Conservation (phyloP, 2,797 vertebrate genomes). For the Taeniopygia guttata region DNA sequence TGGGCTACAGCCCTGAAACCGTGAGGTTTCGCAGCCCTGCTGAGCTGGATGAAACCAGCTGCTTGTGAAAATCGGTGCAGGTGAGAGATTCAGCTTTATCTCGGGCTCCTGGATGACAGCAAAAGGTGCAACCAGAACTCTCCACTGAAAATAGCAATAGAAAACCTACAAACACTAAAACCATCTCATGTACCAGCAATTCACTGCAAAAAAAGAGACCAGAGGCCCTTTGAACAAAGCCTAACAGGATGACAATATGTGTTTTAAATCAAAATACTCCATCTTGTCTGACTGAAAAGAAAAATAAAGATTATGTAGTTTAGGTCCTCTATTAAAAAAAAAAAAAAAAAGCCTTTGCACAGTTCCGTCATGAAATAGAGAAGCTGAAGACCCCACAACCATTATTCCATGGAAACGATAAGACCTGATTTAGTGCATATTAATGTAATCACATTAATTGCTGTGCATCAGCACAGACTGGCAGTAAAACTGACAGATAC, state of each 20-base stretch:
- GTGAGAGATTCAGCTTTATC: background rate
- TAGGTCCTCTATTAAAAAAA: background rate
- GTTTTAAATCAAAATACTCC: background rate
- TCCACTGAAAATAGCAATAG: background rate
- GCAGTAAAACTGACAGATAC: background rate
- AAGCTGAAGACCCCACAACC: background rate
- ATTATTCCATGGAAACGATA: background rate
- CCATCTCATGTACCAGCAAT: background rate
- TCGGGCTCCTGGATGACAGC: background rate
- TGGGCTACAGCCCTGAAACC: background rate
- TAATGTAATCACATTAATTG: constrained; percentile 13
- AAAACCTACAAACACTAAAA: background rate
- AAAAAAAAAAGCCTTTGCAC: background rate
- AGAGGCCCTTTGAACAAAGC: background rate
- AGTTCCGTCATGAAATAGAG: background rate
- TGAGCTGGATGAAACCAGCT: background rate
- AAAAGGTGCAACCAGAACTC: background rate
- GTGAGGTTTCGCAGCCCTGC: background rate
- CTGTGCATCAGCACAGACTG: background rate
- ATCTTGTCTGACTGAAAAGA: background rate
- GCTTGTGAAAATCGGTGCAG: background rate
- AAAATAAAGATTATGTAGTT: background rate
- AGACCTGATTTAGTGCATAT: background rate
- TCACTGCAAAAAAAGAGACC: background rate
- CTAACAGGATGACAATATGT: background rate